These are phyloP conservation scores for Sitobion miscanthi DNA, from an alignment of 1,140 invertebrate species.

Conservation along the genomic window DNA sequence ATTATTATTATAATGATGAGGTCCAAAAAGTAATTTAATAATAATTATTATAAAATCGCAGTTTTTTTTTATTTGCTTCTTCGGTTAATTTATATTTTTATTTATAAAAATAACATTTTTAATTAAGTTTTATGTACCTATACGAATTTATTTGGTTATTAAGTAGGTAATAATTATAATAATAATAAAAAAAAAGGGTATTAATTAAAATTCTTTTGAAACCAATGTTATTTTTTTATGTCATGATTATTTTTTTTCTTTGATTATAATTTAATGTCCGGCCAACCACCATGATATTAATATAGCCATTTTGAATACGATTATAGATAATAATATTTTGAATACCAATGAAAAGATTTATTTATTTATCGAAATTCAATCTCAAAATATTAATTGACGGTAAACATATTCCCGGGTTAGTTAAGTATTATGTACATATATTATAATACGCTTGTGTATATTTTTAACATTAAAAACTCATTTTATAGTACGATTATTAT, in stretches of 20 bases:
- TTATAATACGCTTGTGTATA: not conserved
- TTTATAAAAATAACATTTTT: conserved; percentile 9
- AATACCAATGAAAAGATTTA: not conserved
- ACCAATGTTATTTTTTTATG: not conserved
- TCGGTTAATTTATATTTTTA: not conserved
- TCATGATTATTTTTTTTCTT: not conserved
- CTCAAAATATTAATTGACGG: not conserved
- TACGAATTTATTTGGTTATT: not conserved
- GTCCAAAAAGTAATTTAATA: not conserved
- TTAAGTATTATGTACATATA: too few relatives aligned
- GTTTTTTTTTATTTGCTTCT: not conserved
- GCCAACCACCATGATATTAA: not conserved
- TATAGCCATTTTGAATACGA: not conserved
- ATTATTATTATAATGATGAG: not conserved
- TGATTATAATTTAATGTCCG: not conserved
- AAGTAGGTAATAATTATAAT: conserved; percentile 2
- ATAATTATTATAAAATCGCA: not conserved
- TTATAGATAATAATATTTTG: not conserved
- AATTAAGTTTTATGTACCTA: not conserved
- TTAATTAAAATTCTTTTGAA: not conserved
- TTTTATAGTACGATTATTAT: not conserved
- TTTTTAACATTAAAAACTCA: not conserved
- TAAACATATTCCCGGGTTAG: not conserved
- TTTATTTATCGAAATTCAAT: not conserved
- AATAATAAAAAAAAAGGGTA: not conserved